phyloP scores from a whole-genome alignment of 2,113 vertebrate species.

The Scopus umbretta region DNA sequence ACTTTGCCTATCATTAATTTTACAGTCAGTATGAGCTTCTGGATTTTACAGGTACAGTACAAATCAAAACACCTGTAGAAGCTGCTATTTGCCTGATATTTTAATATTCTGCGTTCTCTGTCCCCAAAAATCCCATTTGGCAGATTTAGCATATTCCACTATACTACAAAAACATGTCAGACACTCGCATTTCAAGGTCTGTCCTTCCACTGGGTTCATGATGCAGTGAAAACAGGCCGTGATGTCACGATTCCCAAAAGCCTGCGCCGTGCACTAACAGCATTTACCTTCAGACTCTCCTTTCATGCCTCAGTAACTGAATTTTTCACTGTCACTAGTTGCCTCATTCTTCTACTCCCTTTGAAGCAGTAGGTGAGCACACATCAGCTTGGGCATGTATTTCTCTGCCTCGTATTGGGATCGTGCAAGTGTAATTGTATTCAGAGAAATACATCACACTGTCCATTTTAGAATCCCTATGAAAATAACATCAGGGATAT shows the following conservation, averaged over 20 bases:
- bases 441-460: slow-evolving; percentile 11
- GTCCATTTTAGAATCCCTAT: background rate
- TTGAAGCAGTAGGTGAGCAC: background rate
- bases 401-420: background rate
- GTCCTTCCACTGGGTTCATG: slow-evolving; percentile 43
- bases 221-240: slow-evolving; percentile 12
- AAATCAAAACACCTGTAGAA: slow-evolving; percentile 8
- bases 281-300: slow-evolving; percentile 55
- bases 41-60: slow-evolving; percentile 44
- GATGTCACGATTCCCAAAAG: slow-evolving; percentile 56
- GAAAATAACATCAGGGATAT: slow-evolving; percentile 5
- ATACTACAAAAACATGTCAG: background rate
- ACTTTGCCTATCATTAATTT: slow-evolving; percentile 62
- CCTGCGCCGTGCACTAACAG: slow-evolving; percentile 9
- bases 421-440: background rate
- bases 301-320: slow-evolving; percentile 61
- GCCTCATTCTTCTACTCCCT: slow-evolving; percentile 4
- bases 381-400: background rate
- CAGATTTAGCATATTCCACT: background rate
- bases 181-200: background rate
- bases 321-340: slow-evolving; percentile 66
- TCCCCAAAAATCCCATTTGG: background rate
- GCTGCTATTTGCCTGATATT: slow-evolving; percentile 30
- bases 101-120: background rate
- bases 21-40: slow-evolving; percentile 27